Conservation (phyloP, 2,888 invertebrate species). For the Volucella inanis region DNA sequence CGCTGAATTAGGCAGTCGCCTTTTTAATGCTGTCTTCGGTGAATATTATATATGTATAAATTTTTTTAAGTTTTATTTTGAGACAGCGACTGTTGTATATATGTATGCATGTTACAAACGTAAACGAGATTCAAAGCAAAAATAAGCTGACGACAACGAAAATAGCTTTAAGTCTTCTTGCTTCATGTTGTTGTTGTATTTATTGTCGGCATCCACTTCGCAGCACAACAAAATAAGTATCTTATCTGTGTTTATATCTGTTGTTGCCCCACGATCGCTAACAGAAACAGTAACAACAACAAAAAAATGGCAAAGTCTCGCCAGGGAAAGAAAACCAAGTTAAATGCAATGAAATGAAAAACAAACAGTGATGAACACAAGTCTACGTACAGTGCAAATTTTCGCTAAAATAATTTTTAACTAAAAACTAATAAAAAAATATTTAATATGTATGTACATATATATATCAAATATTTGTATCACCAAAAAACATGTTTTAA, state of each 20-base stretch:
- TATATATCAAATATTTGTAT: too few species aligned
- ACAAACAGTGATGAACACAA: too few species aligned
- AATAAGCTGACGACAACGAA: slow-evolving; percentile 58
- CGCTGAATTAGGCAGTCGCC: slow-evolving; percentile 44
- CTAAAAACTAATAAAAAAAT: too few species aligned
- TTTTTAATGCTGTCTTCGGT: slow-evolving; percentile 41
- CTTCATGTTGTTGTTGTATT: slow-evolving; percentile 1
- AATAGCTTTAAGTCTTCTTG: slow-evolving; percentile 47
- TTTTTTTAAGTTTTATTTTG: background rate
- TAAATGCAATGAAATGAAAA: slow-evolving; percentile 53
- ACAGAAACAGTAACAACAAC: slow-evolving; percentile 34
- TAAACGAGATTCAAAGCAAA: slow-evolving; percentile 39
- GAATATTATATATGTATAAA: background rate
- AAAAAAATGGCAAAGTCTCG: slow-evolving; percentile 26
- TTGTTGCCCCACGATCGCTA: slow-evolving; percentile 47
- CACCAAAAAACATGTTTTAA: too few species aligned
- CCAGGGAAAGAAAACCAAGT: slow-evolving; percentile 46
- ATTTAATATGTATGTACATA: too few species aligned
- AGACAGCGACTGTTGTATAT: too few species aligned
- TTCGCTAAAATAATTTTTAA: too few species aligned
- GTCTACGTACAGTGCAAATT: too few species aligned
- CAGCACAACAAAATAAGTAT: slow-evolving; percentile 35
- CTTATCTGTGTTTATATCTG: slow-evolving; percentile 53
- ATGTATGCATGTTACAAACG: background rate
- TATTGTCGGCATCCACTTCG: slow-evolving; percentile 23